phyloP scores from a whole-genome alignment of 2,888 invertebrate species.

The Lasioglossum vierecki region DNA sequence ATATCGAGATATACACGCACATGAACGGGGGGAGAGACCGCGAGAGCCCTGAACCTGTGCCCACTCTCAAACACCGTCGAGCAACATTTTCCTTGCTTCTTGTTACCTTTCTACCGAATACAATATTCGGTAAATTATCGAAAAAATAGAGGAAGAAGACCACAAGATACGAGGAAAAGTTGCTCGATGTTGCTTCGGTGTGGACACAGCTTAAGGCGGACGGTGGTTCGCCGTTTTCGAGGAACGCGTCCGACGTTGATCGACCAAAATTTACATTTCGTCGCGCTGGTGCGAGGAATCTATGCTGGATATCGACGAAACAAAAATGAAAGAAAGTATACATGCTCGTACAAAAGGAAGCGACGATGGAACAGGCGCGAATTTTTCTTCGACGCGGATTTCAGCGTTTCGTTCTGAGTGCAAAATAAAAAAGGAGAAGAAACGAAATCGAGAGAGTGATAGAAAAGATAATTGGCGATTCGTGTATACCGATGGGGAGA shows the following conservation, averaged over 20 bases:
- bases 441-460: not conserved
- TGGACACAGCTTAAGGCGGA: conserved; percentile 12
- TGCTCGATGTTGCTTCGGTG: not conserved
- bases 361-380: not conserved
- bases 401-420: not conserved
- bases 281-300: conserved; percentile 38
- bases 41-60: not conserved
- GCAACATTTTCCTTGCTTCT: not conserved
- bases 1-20: conserved; percentile 41
- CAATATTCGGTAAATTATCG: not conserved
- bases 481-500: not conserved
- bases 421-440: not conserved
- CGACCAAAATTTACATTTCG: conserved; percentile 46
- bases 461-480: not conserved
- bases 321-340: not conserved
- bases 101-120: not conserved
- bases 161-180: not conserved
- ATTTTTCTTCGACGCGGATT: not conserved
- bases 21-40: not conserved
- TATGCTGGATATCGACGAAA: conserved; percentile 66
- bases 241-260: not conserved
- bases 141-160: not conserved
- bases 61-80: not conserved
- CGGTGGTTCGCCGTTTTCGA: not conserved
- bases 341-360: not conserved